Base-by-base conservation (phyloP, 2,113 vertebrate genomes). In the Struthio camelus region DNA sequence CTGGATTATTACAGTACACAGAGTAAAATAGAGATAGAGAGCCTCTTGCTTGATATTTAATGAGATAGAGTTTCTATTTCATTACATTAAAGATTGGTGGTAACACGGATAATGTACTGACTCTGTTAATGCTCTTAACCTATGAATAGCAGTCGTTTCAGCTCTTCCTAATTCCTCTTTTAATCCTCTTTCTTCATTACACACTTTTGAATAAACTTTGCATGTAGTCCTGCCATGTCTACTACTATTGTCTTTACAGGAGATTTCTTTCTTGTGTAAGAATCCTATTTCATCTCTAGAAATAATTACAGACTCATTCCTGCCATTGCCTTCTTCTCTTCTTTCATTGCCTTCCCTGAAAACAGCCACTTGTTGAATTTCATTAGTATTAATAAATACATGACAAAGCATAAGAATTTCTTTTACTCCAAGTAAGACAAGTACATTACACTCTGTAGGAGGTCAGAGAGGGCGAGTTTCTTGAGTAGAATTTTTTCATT, bases 91-190 rank as follows among this genome's bases (percentile, higher is more conserved):
- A 89, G 46, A 92, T 27, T 88, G 30, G 51, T 67, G 44, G 48
- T 69, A 93, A 23, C 38, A 85, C 22, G 87, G 75, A 89, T 69
- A 61, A 94, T n/a, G 19, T 66, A 89, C 46, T 87, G 85, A 81
- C 64, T 91, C 85, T 65, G 15, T 76, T 96, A 96, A 94, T 85
- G 36, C 79, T 90, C 93, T 92, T 96, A 94, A 94, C 79, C 88
- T 36, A 42, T 38, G 70, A 94, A 89, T 32, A 94, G 72, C 85
- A 96, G 65, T 65, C 93, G 65, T 77, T 95, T 86, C 76, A 94
- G 84, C 85, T 93, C 67, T 95, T 46, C 7, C 18, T 92, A 94
- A 94, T 82, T 96, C 93, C 61, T 93, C 61, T 93, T 95, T 94
- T 91, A 97, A 97, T 96, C 73, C 62, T 7, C 28, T 93, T 87